These are phyloP conservation scores for Leucopsar rothschildi DNA, from an alignment of 2,113 vertebrate species.

Conservation along the genomic window DNA sequence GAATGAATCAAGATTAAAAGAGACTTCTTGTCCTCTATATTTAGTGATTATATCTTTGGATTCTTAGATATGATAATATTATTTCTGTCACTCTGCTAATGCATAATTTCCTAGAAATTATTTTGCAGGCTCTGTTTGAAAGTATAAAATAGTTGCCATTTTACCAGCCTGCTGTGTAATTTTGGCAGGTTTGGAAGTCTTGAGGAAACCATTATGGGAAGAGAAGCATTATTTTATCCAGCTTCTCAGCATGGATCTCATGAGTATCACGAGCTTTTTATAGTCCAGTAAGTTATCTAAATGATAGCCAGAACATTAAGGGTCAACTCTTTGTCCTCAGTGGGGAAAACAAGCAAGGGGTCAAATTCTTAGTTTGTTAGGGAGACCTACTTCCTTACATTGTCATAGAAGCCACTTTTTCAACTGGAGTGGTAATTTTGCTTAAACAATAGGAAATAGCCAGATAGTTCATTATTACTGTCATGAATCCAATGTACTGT, in stretches of 20 bases:
- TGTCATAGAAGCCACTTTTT: neutral
- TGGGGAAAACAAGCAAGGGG: neutral
- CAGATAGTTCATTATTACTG: neutral
- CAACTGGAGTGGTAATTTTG: neutral
- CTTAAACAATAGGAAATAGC: neutral
- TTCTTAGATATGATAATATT: neutral
- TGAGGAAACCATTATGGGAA: neutral
- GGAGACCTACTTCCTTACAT: constrained; percentile 1
- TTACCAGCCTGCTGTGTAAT: neutral
- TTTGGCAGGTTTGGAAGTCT: neutral
- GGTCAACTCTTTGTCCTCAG: neutral
- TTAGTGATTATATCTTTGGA: neutral
- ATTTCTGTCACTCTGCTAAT: neutral
- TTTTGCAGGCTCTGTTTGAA: neutral
- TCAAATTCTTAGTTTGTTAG: constrained; percentile 29
- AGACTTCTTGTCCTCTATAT: neutral
- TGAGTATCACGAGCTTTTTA: neutral
- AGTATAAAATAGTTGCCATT: neutral
- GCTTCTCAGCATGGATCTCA: neutral
- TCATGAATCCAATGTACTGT: neutral
- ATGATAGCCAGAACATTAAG: neutral
- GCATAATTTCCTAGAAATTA: neutral
- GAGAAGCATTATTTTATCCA: neutral
- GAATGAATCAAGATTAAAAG: neutral
- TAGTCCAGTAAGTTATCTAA: neutral